Conservation (phyloP, 2,888 invertebrate genomes). For the Xanthia icteritia region DNA sequence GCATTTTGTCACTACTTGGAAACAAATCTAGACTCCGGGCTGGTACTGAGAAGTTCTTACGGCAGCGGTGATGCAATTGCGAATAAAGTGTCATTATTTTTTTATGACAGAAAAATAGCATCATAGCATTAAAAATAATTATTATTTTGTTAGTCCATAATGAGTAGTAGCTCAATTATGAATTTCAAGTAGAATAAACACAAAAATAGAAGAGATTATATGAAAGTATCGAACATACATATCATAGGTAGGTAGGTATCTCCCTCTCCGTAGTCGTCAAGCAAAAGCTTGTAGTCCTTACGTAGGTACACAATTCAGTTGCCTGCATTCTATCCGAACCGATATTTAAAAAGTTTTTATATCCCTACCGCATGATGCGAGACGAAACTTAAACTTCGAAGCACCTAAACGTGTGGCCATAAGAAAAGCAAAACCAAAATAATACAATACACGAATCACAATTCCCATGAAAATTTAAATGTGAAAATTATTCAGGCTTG, state of each 20-base stretch:
- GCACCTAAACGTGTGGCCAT: slow-evolving; percentile 43
- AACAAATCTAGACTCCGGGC: neutral
- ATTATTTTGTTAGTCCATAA: neutral
- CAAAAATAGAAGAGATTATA: neutral
- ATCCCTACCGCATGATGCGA: slow-evolving; percentile 44
- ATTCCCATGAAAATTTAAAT: slow-evolving; percentile 24
- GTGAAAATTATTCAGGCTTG: slow-evolving; percentile 35
- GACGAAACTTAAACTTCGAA: slow-evolving; percentile 42
- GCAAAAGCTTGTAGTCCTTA: slow-evolving; percentile 5
- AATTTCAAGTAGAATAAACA: neutral
- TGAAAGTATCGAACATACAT: neutral
- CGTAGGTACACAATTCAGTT: slow-evolving; percentile 4
- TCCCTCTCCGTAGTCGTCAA: neutral
- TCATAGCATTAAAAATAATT: neutral
- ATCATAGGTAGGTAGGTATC: neutral
- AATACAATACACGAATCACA: neutral
- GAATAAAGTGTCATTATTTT: too few relatives aligned
- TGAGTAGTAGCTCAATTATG: neutral
- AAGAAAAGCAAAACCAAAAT: slow-evolving; percentile 22
- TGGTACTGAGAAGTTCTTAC: neutral
- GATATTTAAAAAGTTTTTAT: slow-evolving; percentile 61
- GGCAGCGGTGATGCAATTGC: too few relatives aligned
- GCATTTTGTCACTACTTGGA: neutral
- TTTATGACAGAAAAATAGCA: too few relatives aligned
- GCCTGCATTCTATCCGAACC: slow-evolving; percentile 21